Base-by-base conservation (phyloP, 2,113 vertebrate genomes). In the Chinchilla lanigera region DNA sequence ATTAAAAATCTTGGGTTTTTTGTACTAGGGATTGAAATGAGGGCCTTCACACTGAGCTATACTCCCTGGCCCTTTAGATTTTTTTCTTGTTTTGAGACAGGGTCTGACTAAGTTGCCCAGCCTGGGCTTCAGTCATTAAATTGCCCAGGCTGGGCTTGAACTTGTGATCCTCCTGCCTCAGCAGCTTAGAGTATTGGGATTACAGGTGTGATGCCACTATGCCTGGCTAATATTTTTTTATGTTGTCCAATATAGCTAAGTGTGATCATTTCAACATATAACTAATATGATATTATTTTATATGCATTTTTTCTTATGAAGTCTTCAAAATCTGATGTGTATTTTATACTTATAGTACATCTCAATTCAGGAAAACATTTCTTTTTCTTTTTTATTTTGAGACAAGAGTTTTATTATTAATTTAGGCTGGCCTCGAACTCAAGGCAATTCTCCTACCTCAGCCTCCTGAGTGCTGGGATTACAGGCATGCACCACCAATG, bases 251-350 rank as follows among this genome's bases (percentile, higher is more conserved):
- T 78, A 38, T n/a, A 73, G 54, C 33, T 61, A 81, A 94, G 58
- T 80, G 52, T 82, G 86, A 65, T 65, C 11, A 93, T 83, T 85
- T 94, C 11, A 77, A 94, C 7, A 96, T 58, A 85, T 82, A 88
- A 65, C 26, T 16, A 88, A 88, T 80, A 61, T 35, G 69, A 38
- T 60, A 54, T 75, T 54, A 78, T 44, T 80, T 86, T 52, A 93
- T 1, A 87, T 86, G 35, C 24, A 52, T 58, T 93, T 81, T 94
- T 54, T 86, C 30, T 86, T 52, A 65, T 24, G n/a, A 94, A 87
- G 22, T 77, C 52, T 94, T 94, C 41, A 95, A 85, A 93, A 86
- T 91, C 20, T 90, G 33, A 71, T 84, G 35, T 80, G 12, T 16
- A 71, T 69, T 85, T 88, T 84, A 78, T 5, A 90, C 33, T 82